Evolutionary conservation across 2,888 invertebrate genomes (phyloP).

Genomic region (Branchinecta sandiegonensis): DNA sequence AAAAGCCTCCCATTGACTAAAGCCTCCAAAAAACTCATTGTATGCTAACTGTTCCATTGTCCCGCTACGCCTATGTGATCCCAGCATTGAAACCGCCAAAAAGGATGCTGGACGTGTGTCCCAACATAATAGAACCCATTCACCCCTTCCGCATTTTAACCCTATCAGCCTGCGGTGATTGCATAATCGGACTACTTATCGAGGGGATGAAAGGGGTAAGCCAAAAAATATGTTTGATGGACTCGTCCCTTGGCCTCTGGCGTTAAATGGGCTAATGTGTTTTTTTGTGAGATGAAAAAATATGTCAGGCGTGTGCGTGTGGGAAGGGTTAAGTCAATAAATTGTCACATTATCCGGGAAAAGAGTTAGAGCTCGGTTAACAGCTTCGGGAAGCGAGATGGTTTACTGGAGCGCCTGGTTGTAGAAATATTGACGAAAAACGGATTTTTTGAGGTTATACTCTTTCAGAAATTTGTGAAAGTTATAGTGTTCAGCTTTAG

Average conservation of each 20-base stretch:
- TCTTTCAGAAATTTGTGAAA: too few species aligned
- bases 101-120: background rate
- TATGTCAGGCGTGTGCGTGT: background rate
- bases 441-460: too few species aligned
- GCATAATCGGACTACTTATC: slow-evolving; percentile 13
- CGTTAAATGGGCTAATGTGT: slow-evolving; percentile 10
- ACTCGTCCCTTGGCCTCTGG: background rate
- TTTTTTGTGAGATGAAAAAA: slow-evolving; percentile 14
- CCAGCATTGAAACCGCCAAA: too few species aligned
- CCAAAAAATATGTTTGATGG: slow-evolving; percentile 16
- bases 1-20: too few species aligned
- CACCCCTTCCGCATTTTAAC: background rate
- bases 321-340: slow-evolving; percentile 14
- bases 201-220: slow-evolving; percentile 5
- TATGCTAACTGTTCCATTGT: too few species aligned
- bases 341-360: background rate
- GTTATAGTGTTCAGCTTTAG: too few species aligned
- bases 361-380: too few species aligned
- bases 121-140: background rate
- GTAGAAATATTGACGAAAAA: too few species aligned
- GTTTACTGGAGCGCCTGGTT: too few species aligned
- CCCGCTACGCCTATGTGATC: too few species aligned
- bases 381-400: too few species aligned
- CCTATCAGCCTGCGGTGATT: slow-evolving; percentile 2
- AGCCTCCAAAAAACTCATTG: too few species aligned